These are phyloP conservation scores for Daphoenositta chrysoptera DNA, from an alignment of 2,113 vertebrate species.

Conservation along the genomic window DNA sequence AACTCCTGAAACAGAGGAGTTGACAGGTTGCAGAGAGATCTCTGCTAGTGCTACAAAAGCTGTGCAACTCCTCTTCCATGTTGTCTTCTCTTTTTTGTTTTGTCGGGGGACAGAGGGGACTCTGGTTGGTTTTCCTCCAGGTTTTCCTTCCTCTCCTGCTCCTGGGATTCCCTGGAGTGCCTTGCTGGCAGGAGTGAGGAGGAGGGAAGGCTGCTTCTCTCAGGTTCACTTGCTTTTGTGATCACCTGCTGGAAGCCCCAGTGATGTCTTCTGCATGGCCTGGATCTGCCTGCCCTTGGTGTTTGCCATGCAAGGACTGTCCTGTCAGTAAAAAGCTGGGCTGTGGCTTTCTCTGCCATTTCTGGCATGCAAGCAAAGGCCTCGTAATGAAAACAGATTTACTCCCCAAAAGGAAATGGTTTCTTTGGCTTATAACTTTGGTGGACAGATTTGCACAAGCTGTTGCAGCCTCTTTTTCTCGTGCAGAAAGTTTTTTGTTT, in stretches of 20 bases:
- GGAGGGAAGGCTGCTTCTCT: not conserved
- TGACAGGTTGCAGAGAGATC: accelerated
- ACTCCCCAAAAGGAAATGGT: accelerated
- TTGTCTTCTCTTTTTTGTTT: not conserved
- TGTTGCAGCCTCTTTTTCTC: not conserved
- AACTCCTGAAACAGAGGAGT: not conserved
- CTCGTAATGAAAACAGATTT: not conserved
- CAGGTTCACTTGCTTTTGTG: not conserved
- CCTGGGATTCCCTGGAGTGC: not conserved
- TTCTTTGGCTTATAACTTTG: not conserved
- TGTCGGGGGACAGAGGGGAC: not conserved
- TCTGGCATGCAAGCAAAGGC: not conserved
- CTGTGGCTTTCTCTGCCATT: not conserved
- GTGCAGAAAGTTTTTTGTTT: not conserved
- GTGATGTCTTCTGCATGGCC: not conserved
- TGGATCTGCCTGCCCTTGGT: not conserved
- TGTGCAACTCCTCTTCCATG: accelerated
- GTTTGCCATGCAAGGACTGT: not conserved
- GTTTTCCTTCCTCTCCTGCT: not conserved
- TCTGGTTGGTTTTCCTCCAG: not conserved
- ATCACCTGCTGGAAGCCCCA: not conserved
- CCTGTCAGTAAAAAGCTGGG: not conserved
- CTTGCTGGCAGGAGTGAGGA: not conserved
- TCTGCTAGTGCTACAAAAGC: not conserved
- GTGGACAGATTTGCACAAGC: not conserved